Evolutionary conservation across 2,797 vertebrate species (phyloP).

Genomic region (Iguana delicatissima): DNA sequence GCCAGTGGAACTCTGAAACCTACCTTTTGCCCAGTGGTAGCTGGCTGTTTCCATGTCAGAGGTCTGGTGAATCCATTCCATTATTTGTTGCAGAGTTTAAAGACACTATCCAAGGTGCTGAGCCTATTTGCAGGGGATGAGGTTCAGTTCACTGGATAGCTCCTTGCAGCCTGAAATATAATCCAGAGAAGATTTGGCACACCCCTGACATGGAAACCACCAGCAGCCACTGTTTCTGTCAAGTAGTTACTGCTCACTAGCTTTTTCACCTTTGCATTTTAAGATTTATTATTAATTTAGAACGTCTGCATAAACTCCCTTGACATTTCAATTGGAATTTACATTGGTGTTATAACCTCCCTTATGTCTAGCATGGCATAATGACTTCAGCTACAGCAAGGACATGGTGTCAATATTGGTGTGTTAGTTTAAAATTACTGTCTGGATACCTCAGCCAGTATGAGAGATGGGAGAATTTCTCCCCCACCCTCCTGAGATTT

Average conservation of each 20-base stretch:
- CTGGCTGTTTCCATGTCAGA: no score
- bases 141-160: no score
- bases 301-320: slow-evolving; percentile 4
- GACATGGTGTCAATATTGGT: background rate
- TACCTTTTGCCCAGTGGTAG: background rate
- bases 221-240: no score
- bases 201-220: no score
- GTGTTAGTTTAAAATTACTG: slow-evolving; percentile 9
- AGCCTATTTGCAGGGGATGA: no score
- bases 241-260: accelerated
- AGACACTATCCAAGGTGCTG: no score
- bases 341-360: slow-evolving; percentile 5
- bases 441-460: background rate
- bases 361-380: background rate
- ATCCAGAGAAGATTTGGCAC: no score
- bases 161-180: no score
- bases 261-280: background rate
- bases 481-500: background rate
- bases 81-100: no score
- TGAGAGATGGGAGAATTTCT: background rate
- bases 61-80: no score
- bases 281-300: background rate
- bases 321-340: slow-evolving; percentile 34
- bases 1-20: accelerated
- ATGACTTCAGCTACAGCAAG: background rate